Percentiles rank a stretch among this genome's conserved stretches.
These are phyloP conservation scores for Rhinogobius similis DNA, from an alignment of 2,113 vertebrate species.

Conservation along the genomic window DNA sequence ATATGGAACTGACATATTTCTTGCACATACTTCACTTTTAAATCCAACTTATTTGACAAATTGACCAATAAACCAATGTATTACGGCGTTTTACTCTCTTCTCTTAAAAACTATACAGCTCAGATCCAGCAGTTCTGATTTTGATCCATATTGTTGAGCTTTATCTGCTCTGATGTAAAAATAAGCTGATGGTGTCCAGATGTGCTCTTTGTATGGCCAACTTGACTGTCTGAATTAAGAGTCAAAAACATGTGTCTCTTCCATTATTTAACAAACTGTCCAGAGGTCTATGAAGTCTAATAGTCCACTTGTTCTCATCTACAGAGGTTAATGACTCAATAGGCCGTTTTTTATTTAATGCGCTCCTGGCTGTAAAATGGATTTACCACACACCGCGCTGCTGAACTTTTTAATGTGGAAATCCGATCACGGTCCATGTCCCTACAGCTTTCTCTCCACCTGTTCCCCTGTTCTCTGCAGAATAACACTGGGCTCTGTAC, in stretches of 20 bases:
- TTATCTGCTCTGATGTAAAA: neutral
- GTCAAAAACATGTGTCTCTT: too few relatives aligned
- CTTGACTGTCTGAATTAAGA: too few relatives aligned
- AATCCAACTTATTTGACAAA: too few relatives aligned
- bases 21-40: too few relatives aligned
- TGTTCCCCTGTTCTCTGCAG: constrained; percentile 42
- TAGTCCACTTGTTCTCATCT: too few relatives aligned
- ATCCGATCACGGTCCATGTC: constrained; percentile 50
- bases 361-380: constrained; percentile 1
- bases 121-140: too few relatives aligned
- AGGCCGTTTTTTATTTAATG: neutral
- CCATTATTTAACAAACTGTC: neutral
- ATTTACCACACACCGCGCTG: constrained; percentile 8
- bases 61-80: too few relatives aligned
- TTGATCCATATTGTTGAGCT: neutral
- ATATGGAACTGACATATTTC: too few relatives aligned
- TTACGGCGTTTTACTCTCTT: too few relatives aligned
- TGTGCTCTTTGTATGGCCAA: too few relatives aligned
- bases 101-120: too few relatives aligned
- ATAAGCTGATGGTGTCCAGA: too few relatives aligned
- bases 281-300: neutral
- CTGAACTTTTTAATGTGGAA: constrained; percentile 47
- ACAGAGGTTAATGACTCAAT: neutral
- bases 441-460: constrained; percentile 54
- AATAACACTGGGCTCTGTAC: constrained; percentile 59